These are phyloP conservation scores for Scolanthus callimorphus DNA, from an alignment of 92 coral and sea anemone genomes.

Conservation along the genomic window DNA sequence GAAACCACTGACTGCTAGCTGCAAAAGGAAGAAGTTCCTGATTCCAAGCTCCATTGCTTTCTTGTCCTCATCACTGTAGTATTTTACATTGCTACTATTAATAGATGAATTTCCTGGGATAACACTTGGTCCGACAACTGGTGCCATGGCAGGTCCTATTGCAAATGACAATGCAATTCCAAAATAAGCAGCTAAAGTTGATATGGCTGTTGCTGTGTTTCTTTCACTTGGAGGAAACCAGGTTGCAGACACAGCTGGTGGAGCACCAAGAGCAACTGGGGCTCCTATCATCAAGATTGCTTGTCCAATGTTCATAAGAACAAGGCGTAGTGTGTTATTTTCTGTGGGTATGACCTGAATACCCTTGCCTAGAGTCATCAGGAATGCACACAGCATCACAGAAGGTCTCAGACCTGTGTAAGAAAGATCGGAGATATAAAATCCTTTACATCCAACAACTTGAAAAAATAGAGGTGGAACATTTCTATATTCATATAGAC, in stretches of 20 bases:
- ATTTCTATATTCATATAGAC: no score
- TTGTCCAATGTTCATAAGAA: constrained; percentile 68
- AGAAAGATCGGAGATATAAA: no score
- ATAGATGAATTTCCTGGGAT: background rate
- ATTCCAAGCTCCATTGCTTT: constrained; percentile 7
- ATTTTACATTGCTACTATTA: background rate
- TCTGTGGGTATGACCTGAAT: constrained; percentile 56
- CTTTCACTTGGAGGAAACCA: constrained; percentile 86
- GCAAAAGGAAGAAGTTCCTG: constrained; percentile 25
- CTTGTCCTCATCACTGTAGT: background rate
- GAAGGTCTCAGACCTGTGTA: constrained; percentile 76
- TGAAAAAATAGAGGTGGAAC: no score
- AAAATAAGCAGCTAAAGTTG: constrained; percentile 47
- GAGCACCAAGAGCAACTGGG: constrained; percentile 64
- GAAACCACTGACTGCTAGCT: constrained; percentile 39
- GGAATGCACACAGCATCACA: constrained; percentile 53
- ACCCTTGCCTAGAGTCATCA: constrained; percentile 56
- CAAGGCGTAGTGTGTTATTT: constrained; percentile 20
- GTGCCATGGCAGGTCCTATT: constrained; percentile 77
- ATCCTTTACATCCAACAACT: no score
- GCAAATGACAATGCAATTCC: constrained; percentile 62
- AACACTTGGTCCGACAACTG: background rate
- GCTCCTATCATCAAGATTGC: constrained; percentile 47
- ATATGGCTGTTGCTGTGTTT: constrained; percentile 74
- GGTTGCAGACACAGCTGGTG: constrained; percentile 77